Percentiles rank a stretch among this genome's conserved stretches.
Conservation (phyloP, 2,888 invertebrate genomes). For the Hypsopygia costalis region DNA sequence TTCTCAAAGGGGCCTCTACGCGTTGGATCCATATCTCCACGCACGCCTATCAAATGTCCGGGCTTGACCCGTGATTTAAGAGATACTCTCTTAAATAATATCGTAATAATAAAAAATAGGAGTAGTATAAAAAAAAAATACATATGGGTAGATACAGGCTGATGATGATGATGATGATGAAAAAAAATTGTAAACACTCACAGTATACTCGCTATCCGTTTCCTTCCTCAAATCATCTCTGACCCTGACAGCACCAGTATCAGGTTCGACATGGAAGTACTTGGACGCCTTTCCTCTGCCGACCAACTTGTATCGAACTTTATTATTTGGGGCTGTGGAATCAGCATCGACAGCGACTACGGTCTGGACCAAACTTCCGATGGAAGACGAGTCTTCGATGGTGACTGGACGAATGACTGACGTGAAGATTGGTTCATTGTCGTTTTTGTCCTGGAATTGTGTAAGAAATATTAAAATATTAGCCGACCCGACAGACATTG, state of each 20-base stretch:
- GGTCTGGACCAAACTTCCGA: slow-evolving; percentile 89
- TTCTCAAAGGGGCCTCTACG: too few species aligned
- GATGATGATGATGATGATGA: too few species aligned
- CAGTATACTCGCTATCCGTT: slow-evolving; percentile 92
- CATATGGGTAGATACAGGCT: too few species aligned
- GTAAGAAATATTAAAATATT: neutral
- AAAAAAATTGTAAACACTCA: too few species aligned
- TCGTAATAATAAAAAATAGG: too few species aligned
- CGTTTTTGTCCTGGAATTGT: slow-evolving; percentile 87
- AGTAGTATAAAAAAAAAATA: too few species aligned
- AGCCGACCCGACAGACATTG: too few species aligned
- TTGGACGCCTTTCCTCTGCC: slow-evolving; percentile 90
- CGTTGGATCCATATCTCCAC: too few species aligned
- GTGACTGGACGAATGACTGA: slow-evolving; percentile 91
- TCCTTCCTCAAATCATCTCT: slow-evolving; percentile 92
- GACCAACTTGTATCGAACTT: slow-evolving; percentile 88
- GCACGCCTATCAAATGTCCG: too few species aligned
- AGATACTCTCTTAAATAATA: too few species aligned
- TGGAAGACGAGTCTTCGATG: slow-evolving; percentile 89
- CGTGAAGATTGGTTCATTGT: slow-evolving; percentile 93
- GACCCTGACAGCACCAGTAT: slow-evolving; percentile 89
- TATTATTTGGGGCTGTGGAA: slow-evolving; percentile 91
- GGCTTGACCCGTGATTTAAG: too few species aligned
- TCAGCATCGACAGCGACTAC: slow-evolving; percentile 91
- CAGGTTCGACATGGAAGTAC: slow-evolving; percentile 93